Evolutionary conservation across 2,888 invertebrate genomes (phyloP).

Genomic region (Cecidostiba fungosa): DNA sequence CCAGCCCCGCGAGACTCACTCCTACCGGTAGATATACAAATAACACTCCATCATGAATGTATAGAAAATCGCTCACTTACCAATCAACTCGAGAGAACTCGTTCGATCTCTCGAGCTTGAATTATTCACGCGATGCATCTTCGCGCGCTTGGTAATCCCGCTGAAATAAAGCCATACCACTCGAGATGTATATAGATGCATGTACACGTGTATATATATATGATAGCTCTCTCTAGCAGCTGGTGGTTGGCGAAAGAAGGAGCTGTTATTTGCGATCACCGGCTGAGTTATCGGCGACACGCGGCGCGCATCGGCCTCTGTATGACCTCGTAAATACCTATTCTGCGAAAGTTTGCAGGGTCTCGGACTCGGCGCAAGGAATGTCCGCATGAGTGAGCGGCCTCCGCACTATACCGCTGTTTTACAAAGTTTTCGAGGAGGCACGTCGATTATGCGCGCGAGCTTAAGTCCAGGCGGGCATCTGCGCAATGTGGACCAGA

Average conservation of each 20-base stretch:
- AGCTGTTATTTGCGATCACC: conserved; percentile 16
- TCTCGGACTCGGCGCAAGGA: neutral
- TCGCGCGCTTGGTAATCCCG: neutral
- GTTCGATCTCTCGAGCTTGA: neutral
- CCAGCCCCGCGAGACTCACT: neutral
- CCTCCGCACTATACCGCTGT: conserved; percentile 1
- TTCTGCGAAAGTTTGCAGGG: conserved; percentile 6
- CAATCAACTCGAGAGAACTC: neutral
- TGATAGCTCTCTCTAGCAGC: neutral
- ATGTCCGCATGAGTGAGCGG: neutral
- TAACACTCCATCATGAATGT: neutral
- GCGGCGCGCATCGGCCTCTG: conserved; percentile 27
- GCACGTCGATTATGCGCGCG: conserved; percentile 27
- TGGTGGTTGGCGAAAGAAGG: neutral
- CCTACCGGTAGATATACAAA: neutral
- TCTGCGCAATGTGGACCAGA: neutral
- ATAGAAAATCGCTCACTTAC: neutral
- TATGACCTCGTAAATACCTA: conserved; percentile 27
- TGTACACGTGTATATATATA: neutral
- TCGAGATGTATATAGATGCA: too few species aligned
- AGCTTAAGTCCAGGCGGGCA: neutral
- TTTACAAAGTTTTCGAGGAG: conserved; percentile 45
- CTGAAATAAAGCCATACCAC: too few species aligned
- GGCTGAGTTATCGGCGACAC: conserved; percentile 42
- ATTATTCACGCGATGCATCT: conserved; percentile 8